Evolutionary conservation across 2,888 invertebrate species (phyloP), one percentile per base, ranked within the genome.

Genomic region (Philhelius pedissequus): DNA sequence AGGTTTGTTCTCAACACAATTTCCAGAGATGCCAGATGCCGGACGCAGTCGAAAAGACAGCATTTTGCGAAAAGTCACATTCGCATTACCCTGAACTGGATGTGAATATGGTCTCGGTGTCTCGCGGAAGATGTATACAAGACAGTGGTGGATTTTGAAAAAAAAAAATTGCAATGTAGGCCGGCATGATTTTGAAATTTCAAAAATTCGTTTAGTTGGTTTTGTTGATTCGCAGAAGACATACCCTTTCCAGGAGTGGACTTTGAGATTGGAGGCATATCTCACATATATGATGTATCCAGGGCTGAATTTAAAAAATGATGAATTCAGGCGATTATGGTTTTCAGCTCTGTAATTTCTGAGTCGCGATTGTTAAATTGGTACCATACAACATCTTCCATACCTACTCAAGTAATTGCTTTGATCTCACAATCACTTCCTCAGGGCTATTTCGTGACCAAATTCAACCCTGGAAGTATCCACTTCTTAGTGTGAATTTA

Each of bases 31-130:
- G 15, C 8, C 0, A 38, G 9, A 13, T 62, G 18, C 7, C 7
- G 13, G 27, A 9, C 15, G 64, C 45, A 27, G 13, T 0, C 8
- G 20, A 27, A 45, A 43, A 30, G 20, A 30, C 30, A 18, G 30
- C 35, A n/a, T 27, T 54, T 56, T 56, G 56, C 56, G n/a, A 35
- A 56, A 56, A 56, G 35, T 64, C 48, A 32, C 64, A 62, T 27
- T 18, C 27, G 13, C 6, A 13, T 40, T 56, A 30, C 43, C 27
- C 43, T 62, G 43, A 43, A 43, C 43, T 62, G 40, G 25, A 60
- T 40, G 27, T 27, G 40, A 43, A 40, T 60, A 60, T 22, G 25
- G 18, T 27, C 18, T 30, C n/a, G n/a, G n/a, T 43, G 27, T 43
- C 43, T 62, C 4, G 43, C 18, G 7, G 3, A 56, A 18, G 13